phyloP scores from a whole-genome alignment of 2,888 invertebrate species.

The Caenorhabditis angaria region DNA sequence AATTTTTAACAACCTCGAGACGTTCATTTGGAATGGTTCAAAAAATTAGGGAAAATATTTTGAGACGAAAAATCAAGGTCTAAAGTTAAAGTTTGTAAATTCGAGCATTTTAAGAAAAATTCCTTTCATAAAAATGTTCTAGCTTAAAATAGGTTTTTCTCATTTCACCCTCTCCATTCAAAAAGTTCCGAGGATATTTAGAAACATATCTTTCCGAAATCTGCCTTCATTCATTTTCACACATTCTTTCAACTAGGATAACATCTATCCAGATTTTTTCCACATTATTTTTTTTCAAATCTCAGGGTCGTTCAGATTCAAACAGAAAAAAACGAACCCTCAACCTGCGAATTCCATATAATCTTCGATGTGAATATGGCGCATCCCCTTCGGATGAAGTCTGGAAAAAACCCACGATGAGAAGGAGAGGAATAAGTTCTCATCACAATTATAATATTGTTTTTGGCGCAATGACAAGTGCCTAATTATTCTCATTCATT shows the following conservation, averaged over 20 bases:
- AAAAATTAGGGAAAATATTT: too few relatives aligned
- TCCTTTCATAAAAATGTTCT: too few relatives aligned
- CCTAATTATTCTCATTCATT: background rate
- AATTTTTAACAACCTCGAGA: too few relatives aligned
- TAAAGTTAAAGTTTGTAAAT: too few relatives aligned
- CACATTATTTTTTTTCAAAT: background rate
- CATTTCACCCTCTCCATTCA: background rate
- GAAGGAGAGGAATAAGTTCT: too few relatives aligned
- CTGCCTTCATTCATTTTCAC: background rate
- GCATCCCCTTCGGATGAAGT: slow-evolving; percentile 33
- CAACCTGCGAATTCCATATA: slow-evolving; percentile 54
- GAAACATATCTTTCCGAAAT: background rate
- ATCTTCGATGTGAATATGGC: slow-evolving; percentile 46
- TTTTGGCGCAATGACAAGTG: too few relatives aligned
- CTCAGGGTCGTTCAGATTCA: background rate
- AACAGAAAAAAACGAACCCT: slow-evolving; percentile 25
- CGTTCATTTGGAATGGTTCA: too few relatives aligned
- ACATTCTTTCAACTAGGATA: background rate
- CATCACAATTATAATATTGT: too few relatives aligned
- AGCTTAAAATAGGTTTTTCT: too few relatives aligned
- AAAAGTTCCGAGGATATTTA: background rate
- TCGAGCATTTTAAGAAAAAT: too few relatives aligned
- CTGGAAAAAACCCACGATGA: background rate
- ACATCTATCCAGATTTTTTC: too few relatives aligned
- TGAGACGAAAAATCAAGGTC: too few relatives aligned